A percentile compares a stretch with the other conserved stretches of the same genome.
phyloP scores from a whole-genome alignment of 1,140 invertebrate species.

The Ceratosolen solmsi region DNA sequence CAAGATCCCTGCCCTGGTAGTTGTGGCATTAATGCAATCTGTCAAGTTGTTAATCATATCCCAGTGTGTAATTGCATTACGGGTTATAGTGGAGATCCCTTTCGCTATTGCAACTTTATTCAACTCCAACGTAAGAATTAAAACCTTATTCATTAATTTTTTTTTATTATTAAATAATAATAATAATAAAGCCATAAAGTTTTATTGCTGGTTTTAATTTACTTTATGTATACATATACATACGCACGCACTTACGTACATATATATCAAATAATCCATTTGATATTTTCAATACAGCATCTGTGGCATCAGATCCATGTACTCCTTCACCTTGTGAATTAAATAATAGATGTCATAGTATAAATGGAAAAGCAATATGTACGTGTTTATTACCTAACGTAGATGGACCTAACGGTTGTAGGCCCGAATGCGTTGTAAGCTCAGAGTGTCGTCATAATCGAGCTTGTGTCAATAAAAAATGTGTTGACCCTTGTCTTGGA shows the following conservation, averaged over 20 bases:
- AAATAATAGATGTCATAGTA: conserved; percentile 81
- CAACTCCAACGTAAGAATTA: conserved; percentile 66
- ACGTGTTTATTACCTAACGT: conserved; percentile 81
- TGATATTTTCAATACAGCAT: conserved; percentile 23
- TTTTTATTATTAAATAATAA: too few species aligned
- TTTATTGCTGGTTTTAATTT: too few species aligned
- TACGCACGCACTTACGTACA: too few species aligned
- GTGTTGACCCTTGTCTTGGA: conserved; percentile 84
- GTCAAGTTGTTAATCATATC: conserved; percentile 82
- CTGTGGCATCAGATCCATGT: conserved; percentile 75
- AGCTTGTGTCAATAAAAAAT: conserved; percentile 86
- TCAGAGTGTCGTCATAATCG: conserved; percentile 81
- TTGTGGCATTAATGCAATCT: conserved; percentile 83
- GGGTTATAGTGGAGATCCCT: conserved; percentile 85
- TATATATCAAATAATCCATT: too few species aligned
- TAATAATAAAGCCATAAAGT: too few species aligned
- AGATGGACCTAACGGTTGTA: conserved; percentile 82
- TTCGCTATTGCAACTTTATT: conserved; percentile 76
- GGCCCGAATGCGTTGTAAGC: conserved; percentile 84
- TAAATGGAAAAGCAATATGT: conserved; percentile 80
- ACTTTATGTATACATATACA: too few species aligned
- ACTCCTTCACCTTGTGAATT: conserved; percentile 84
- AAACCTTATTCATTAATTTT: too few species aligned
- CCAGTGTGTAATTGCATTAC: conserved; percentile 82
- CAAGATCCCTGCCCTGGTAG: conserved; percentile 84